Conservation (phyloP, 2,888 invertebrate species). For the Metellina segmentata region DNA sequence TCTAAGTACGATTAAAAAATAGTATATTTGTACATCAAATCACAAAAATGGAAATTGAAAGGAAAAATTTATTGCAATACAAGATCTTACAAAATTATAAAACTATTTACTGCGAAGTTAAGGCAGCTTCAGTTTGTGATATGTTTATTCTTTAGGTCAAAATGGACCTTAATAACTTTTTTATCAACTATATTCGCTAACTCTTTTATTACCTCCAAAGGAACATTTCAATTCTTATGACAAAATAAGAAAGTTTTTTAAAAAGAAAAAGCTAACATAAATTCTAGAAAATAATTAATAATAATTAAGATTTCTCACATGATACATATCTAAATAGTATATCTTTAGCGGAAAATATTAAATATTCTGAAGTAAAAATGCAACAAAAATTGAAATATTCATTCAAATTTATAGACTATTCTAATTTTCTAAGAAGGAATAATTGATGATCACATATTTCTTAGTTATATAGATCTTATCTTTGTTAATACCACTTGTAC, state of each 20-base stretch:
- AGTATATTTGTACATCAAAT: slow-evolving; percentile 60
- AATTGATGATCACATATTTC: too few relatives aligned
- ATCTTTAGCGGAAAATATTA: not conserved
- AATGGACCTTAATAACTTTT: slow-evolving; percentile 39
- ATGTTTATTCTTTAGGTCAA: slow-evolving; percentile 71
- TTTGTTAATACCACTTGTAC: too few relatives aligned
- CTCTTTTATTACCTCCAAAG: slow-evolving; percentile 24
- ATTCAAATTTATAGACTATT: not conserved
- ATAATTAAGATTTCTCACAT: not conserved
- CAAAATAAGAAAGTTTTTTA: not conserved
- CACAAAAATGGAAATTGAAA: slow-evolving; percentile 53
- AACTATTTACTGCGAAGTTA: slow-evolving; percentile 73
- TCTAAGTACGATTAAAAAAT: slow-evolving; percentile 61
- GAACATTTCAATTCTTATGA: slow-evolving; percentile 40
- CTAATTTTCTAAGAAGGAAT: not conserved
- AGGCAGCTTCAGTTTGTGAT: slow-evolving; percentile 75
- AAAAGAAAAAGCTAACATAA: not conserved
- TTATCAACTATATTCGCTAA: not conserved
- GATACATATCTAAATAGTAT: not conserved
- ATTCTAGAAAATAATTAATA: not conserved
- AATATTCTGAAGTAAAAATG: not conserved
- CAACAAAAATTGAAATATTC: not conserved
- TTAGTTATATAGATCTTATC: too few relatives aligned
- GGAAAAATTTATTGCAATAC: slow-evolving; percentile 50
- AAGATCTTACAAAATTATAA: slow-evolving; percentile 72